These are phyloP conservation scores for Acomys russatus DNA, from an alignment of 2,797 vertebrate genomes.

Conservation along the genomic window DNA sequence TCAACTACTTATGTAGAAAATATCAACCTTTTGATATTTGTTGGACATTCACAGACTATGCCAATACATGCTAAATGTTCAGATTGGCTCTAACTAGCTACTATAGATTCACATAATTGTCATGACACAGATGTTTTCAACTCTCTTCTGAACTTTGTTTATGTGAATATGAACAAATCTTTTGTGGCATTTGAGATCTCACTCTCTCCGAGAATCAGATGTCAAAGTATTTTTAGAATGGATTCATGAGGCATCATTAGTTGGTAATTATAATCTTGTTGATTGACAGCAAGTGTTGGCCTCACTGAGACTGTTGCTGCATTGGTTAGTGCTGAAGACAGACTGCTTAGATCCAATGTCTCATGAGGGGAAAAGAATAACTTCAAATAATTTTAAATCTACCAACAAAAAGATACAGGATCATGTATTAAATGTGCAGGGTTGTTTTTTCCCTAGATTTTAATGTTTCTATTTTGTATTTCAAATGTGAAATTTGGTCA, in stretches of 20 bases:
- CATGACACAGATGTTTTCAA: slow-evolving; percentile 50
- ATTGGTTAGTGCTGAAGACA: slow-evolving; percentile 67
- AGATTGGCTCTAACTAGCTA: slow-evolving; percentile 54
- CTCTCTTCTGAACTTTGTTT: slow-evolving; percentile 69
- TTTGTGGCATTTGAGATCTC: slow-evolving; percentile 68
- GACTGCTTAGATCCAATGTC: slow-evolving; percentile 69
- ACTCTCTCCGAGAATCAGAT: slow-evolving; percentile 78
- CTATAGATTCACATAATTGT: slow-evolving; percentile 46
- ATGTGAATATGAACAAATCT: slow-evolving; percentile 64
- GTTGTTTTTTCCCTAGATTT: slow-evolving; percentile 43
- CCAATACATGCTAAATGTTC: slow-evolving; percentile 47
- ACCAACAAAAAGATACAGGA: background rate
- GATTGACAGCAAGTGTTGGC: slow-evolving; percentile 80
- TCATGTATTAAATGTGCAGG: slow-evolving; percentile 46
- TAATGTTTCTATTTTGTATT: background rate
- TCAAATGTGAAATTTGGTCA: slow-evolving; percentile 61
- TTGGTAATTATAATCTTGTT: slow-evolving; percentile 84
- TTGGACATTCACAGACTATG: background rate
- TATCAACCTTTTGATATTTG: background rate
- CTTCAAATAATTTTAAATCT: slow-evolving; percentile 67
- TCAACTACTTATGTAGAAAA: background rate
- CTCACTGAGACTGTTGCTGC: slow-evolving; percentile 68
- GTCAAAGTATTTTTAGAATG: slow-evolving; percentile 83
- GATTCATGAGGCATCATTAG: slow-evolving; percentile 73
- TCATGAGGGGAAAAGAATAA: slow-evolving; percentile 62